Evolutionary conservation across 2,797 vertebrate genomes (phyloP), one percentile per base, ranked within the genome.

Genomic region (Gymnoscopelus microlampas): DNA sequence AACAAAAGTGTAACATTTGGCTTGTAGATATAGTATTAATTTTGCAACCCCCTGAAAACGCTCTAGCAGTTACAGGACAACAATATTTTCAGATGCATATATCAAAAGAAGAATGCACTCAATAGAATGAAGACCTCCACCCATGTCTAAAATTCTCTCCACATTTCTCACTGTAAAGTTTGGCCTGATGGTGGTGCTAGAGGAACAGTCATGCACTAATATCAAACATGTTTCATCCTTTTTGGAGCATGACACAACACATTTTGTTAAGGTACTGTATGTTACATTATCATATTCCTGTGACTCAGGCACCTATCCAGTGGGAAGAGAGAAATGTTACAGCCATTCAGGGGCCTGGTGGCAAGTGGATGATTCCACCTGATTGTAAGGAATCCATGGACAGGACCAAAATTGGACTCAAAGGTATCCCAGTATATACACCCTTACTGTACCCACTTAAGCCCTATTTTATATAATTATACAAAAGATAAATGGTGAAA

Each of bases 311-410:
- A 59, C 97, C 97, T 23, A 91, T 99, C 87, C 94, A 96, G 53
- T 99, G 97, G 96, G 97, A 99, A 80, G 97, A 98, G 80, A 94
- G 94, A 86, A 98, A 95, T 51, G 96, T 99, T 62, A 94, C 96
- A 0, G 97, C 97, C 66, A 97, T 98, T 63, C 92, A 96, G 89
- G 97, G 96, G 54, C 96, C 97, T 0, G 95, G 97, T 82, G 97
- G 97, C 44, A 97, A 93, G 78, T 99, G 97, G 97, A 97, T 96
- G 94, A 99, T 99, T 80, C 97, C 97, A 23, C 94, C 94, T 59
- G 97, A 98, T 85, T 95, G 95, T 76, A 98, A 98, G 93, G 97
- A 98, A 88, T 99, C 97, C 6, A 98, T 99, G 97, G 96, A 98
- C 90, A 96, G 94, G 88, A 97, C 95, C 91, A 98, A 98, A 94